These are phyloP conservation scores for Psophia crepitans DNA, from an alignment of 2,113 vertebrate species.

Conservation along the genomic window DNA sequence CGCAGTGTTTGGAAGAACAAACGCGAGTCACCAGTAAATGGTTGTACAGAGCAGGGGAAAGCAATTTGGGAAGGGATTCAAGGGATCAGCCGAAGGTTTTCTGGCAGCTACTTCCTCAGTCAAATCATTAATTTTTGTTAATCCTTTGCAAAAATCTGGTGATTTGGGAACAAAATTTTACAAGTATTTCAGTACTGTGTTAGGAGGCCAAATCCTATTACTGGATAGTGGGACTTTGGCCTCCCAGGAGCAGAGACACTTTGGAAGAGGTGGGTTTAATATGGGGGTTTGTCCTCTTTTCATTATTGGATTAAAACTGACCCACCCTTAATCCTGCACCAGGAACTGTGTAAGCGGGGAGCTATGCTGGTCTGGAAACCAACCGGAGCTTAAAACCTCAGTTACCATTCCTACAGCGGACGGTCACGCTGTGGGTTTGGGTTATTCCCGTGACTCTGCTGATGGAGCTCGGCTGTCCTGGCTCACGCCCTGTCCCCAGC, in stretches of 20 bases:
- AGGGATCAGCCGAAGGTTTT: neutral
- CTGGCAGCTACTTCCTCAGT: neutral
- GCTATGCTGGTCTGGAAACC: neutral
- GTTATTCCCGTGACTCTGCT: neutral
- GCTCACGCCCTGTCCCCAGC: fast-evolving
- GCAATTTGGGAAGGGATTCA: neutral
- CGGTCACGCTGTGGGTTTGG: neutral
- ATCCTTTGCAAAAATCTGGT: slow-evolving; percentile 44
- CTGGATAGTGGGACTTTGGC: neutral
- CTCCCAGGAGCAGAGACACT: neutral
- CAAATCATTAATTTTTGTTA: slow-evolving; percentile 11
- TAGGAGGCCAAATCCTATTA: slow-evolving; percentile 43
- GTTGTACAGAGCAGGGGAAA: neutral
- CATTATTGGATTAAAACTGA: neutral
- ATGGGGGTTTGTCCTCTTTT: neutral
- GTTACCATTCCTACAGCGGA: fast-evolving
- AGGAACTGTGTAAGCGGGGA: neutral
- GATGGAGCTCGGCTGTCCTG: neutral
- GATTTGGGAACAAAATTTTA: neutral
- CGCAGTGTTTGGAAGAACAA: neutral
- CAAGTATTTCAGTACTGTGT: neutral
- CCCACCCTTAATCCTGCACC: neutral
- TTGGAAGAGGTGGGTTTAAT: neutral
- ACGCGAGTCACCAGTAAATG: neutral
- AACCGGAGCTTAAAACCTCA: neutral